Conservation (phyloP, 2,797 vertebrate species). For the Crocidura indochinensis region DNA sequence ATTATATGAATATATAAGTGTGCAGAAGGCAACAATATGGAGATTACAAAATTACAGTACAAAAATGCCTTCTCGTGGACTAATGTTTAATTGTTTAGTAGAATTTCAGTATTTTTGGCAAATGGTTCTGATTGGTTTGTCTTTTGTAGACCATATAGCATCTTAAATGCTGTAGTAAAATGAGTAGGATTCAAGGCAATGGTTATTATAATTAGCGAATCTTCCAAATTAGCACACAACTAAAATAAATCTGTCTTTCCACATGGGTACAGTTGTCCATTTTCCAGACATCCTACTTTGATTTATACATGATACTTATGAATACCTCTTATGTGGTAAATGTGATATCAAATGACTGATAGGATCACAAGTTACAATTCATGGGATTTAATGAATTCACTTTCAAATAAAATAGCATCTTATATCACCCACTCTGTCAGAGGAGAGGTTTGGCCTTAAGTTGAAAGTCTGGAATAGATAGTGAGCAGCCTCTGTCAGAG, state of each 20-base stretch:
- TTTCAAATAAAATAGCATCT: neutral
- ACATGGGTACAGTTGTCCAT: neutral
- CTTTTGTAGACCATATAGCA: constrained; percentile 21
- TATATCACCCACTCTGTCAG: neutral
- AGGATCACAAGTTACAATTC: constrained; percentile 2
- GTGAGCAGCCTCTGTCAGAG: neutral
- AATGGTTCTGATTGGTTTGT: constrained; percentile 8
- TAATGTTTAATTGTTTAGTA: neutral
- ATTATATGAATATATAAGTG: too few species aligned
- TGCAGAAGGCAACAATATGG: too few species aligned
- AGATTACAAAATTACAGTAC: too few species aligned
- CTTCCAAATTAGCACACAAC: constrained; percentile 12
- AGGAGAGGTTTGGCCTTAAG: neutral
- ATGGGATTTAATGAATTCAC: constrained; percentile 7
- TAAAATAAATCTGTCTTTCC: neutral
- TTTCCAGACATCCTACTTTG: neutral
- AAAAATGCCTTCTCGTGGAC: too few species aligned
- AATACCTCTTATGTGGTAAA: neutral
- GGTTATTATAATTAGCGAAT: constrained; percentile 8
- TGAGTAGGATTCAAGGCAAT: neutral
- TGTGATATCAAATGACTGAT: neutral
- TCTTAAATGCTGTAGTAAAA: neutral
- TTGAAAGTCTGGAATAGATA: neutral
- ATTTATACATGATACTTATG: constrained; percentile 10
- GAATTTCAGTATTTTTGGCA: constrained; percentile 7